These are phyloP conservation scores for Rhipidura dahli DNA, from an alignment of 2,113 vertebrate genomes.

Conservation along the genomic window DNA sequence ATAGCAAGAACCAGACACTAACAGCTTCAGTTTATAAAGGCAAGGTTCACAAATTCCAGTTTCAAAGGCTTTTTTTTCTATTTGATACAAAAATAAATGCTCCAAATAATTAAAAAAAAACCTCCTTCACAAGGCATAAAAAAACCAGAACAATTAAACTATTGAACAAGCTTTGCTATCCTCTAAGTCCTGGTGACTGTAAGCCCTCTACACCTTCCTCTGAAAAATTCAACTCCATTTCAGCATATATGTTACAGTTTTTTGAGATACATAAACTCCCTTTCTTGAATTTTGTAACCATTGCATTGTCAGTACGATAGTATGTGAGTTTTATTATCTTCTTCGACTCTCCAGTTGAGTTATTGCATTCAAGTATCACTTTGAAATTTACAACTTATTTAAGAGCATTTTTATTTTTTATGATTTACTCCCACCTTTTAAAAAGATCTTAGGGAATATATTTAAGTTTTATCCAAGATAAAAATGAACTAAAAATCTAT, in stretches of 20 bases:
- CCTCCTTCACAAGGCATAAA: fast-evolving
- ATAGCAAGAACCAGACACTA: background rate
- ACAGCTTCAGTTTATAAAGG: constrained; percentile 30
- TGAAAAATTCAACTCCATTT: constrained; percentile 5
- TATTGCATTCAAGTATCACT: constrained; percentile 64
- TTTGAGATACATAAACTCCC: background rate
- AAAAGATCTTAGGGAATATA: constrained; percentile 66
- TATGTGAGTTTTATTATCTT: constrained; percentile 56
- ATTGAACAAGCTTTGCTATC: background rate
- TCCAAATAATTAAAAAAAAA: background rate
- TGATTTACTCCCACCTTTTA: constrained; percentile 52
- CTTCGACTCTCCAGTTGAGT: constrained; percentile 30
- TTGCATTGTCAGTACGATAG: background rate
- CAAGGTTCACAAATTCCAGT: constrained; percentile 12
- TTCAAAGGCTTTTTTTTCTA: background rate
- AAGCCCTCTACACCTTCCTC: background rate
- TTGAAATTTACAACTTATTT: constrained; percentile 72
- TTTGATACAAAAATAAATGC: background rate
- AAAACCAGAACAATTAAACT: background rate
- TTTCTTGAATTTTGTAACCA: background rate
- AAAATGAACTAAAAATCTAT: constrained; percentile 25
- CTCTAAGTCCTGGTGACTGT: background rate
- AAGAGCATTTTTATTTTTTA: constrained; percentile 73
- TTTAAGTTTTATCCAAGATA: constrained; percentile 55
- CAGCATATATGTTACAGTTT: background rate